Conservation (phyloP, 2,113 vertebrate species). For the Paraplagusia blochii region DNA sequence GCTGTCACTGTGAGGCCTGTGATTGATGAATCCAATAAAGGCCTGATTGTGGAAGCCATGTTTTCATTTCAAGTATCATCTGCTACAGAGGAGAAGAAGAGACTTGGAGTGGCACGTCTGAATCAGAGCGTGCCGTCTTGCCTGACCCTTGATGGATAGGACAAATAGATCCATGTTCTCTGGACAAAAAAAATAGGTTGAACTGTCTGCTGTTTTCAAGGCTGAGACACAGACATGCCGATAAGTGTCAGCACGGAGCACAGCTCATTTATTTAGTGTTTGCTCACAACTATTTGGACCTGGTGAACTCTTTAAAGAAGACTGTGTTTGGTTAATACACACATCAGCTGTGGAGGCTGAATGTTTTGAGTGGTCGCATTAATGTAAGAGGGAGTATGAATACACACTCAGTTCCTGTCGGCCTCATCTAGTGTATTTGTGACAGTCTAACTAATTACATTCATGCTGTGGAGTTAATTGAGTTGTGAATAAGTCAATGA, state of each 20-base stretch:
- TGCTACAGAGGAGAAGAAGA: conserved; percentile 14
- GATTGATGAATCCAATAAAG: conserved; percentile 62
- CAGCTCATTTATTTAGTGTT: conserved; percentile 37
- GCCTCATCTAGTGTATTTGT: neutral
- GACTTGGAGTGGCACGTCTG: conserved; percentile 39
- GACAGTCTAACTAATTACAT: neutral
- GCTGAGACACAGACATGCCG: conserved; percentile 34
- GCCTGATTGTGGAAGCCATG: conserved; percentile 39
- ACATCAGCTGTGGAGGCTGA: neutral
- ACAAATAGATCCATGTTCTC: conserved; percentile 45
- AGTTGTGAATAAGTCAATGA: no score
- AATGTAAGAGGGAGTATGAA: neutral
- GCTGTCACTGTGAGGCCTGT: conserved; percentile 33
- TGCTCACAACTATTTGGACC: conserved; percentile 22
- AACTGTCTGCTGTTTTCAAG: conserved; percentile 49
- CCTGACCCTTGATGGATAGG: conserved; percentile 27
- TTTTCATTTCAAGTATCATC: conserved; percentile 40
- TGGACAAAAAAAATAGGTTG: conserved; percentile 32
- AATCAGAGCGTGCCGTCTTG: conserved; percentile 49
- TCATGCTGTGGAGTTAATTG: neutral
- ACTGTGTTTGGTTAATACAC: neutral
- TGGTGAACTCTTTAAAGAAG: neutral
- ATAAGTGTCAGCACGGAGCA: conserved; percentile 45
- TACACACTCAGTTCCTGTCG: neutral
- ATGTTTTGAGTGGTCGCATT: neutral